Evolutionary conservation across 2,797 vertebrate genomes (phyloP).

Genomic region (Tenualosa ilisha): DNA sequence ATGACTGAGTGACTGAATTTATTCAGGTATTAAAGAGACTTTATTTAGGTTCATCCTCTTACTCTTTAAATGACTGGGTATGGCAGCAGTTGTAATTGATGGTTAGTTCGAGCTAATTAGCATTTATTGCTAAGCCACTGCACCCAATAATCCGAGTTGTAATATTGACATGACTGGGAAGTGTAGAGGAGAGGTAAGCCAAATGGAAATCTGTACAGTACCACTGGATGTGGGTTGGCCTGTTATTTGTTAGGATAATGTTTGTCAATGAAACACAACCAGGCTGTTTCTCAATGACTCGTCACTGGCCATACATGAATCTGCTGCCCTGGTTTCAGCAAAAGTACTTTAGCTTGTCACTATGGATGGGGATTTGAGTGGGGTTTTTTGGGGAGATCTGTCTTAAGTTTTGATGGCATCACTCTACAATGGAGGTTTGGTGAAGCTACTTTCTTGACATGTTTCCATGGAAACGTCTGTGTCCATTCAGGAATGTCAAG

Average conservation of each 20-base stretch:
- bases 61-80: slow-evolving; percentile 50
- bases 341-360: not conserved
- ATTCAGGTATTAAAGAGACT: slow-evolving; percentile 49
- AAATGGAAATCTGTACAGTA: not conserved
- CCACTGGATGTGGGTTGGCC: not conserved
- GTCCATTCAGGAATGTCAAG: not conserved
- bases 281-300: not conserved
- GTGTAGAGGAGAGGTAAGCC: not conserved
- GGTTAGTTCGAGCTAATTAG: slow-evolving; percentile 39
- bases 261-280: not conserved
- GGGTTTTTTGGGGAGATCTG: too few relatives aligned
- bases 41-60: slow-evolving; percentile 36
- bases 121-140: slow-evolving; percentile 50
- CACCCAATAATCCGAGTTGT: slow-evolving; percentile 21
- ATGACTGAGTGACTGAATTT: slow-evolving; percentile 24
- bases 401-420: not conserved
- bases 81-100: slow-evolving; percentile 31
- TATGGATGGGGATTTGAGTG: not conserved
- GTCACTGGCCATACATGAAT: not conserved
- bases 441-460: not conserved
- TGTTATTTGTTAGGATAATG: not conserved
- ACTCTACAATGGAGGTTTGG: not conserved
- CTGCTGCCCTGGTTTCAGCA: not conserved
- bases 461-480: not conserved
- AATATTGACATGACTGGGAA: not conserved